phyloP scores from a whole-genome alignment of 2,797 vertebrate genomes.

The Menidia menidia region DNA sequence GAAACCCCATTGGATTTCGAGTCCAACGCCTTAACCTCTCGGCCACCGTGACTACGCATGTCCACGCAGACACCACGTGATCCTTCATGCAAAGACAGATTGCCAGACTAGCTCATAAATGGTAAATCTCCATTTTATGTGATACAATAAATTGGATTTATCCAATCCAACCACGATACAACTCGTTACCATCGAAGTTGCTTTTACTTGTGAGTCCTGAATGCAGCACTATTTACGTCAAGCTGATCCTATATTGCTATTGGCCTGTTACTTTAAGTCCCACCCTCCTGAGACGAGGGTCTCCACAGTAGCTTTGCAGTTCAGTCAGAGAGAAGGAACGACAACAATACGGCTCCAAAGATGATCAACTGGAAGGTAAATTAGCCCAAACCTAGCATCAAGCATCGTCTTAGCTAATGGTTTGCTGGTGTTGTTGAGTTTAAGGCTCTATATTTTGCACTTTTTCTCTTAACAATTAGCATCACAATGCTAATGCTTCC shows the following conservation, averaged over 20 bases:
- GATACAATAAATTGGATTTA: background rate
- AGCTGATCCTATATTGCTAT: background rate
- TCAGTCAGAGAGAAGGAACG: background rate
- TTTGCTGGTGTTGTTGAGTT: accelerated
- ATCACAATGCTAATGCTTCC: slow-evolving; percentile 28
- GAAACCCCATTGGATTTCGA: slow-evolving; percentile 79
- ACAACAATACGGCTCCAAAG: background rate
- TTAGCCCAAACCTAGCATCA: accelerated
- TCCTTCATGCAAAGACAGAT: too few species aligned
- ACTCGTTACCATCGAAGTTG: too few species aligned
- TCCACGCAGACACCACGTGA: background rate
- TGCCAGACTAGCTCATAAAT: background rate
- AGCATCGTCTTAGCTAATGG: accelerated
- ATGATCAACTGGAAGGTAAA: slow-evolving; percentile 80
- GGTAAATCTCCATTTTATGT: too few species aligned
- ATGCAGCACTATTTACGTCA: background rate
- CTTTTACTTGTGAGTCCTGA: background rate
- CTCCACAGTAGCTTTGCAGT: accelerated
- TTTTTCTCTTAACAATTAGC: background rate
- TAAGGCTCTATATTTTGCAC: background rate
- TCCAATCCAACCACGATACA: accelerated
- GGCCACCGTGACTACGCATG: slow-evolving; percentile 71
- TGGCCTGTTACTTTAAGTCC: slow-evolving; percentile 18
- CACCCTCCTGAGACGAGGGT: background rate
- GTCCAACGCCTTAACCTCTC: slow-evolving; percentile 79